Conservation (phyloP, 64 coral and sea anemone species). For the Platygyra sinensis region DNA sequence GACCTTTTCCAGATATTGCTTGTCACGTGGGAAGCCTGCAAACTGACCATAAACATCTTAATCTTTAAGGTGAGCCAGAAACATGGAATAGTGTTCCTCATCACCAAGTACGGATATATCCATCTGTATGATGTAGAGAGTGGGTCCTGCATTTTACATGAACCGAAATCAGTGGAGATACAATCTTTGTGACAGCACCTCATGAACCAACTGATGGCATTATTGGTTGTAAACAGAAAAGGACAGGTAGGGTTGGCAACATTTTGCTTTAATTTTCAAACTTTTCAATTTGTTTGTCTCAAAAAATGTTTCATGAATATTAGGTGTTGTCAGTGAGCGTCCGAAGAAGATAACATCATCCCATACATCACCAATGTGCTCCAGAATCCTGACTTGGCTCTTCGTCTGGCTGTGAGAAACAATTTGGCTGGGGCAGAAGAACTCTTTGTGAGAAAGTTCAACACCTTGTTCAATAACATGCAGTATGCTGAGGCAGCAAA, state of each 20-base stretch:
- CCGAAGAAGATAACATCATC: conserved; percentile 99
- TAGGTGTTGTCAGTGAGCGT: conserved; percentile 98
- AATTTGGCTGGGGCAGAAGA: conserved; percentile 97
- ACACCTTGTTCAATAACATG: conserved; percentile 93
- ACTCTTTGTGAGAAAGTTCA: conserved; percentile 98
- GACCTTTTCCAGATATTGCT: too few relatives aligned
- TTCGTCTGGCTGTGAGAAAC: conserved; percentile 92
- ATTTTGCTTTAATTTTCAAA: not conserved
- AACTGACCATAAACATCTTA: not conserved
- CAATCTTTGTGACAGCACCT: conserved; percentile 98
- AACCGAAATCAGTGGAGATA: conserved; percentile 99
- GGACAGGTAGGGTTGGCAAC: conserved; percentile 76
- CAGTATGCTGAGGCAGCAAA: conserved; percentile 98
- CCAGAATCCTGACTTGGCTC: conserved; percentile 97
- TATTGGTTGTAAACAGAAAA: conserved; percentile 99
- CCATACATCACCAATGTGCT: conserved; percentile 99
- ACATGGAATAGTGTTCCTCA: conserved; percentile 94
- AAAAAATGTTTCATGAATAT: not conserved
- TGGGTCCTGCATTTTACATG: conserved; percentile 99
- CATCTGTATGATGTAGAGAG: conserved; percentile 95
- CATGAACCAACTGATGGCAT: conserved; percentile 98
- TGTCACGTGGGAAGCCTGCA: too few relatives aligned
- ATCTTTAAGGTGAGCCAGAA: conserved; percentile 87
- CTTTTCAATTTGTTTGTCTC: not conserved
- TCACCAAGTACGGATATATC: conserved; percentile 99